These are phyloP conservation scores for Thripadectes ignobilis DNA, from an alignment of 2,797 vertebrate genomes.

Conservation along the genomic window DNA sequence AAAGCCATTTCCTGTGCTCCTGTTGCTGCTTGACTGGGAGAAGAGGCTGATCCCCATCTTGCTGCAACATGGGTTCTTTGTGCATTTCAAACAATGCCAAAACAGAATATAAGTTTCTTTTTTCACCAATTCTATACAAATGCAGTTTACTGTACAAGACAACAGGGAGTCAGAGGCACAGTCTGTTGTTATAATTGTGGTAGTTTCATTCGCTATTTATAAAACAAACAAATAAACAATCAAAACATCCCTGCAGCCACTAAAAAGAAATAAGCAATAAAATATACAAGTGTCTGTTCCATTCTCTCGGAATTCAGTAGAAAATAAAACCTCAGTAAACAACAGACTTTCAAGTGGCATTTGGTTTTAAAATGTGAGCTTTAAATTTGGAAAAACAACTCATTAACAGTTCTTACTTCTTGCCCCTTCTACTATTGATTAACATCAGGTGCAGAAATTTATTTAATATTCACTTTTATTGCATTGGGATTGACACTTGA, in stretches of 20 bases:
- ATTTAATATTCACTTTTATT: not conserved
- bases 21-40: not conserved
- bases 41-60: not conserved
- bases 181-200: not conserved
- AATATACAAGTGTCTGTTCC: not conserved
- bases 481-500: not conserved
- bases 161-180: not conserved
- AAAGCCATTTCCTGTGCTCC: not conserved
- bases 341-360: not conserved
- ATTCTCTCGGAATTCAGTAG: not conserved
- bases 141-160: not conserved
- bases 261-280: not conserved
- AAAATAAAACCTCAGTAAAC: not conserved
- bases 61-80: not conserved
- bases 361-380: not conserved
- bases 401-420: not conserved
- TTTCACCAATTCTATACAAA: not conserved
- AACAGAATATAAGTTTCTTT: not conserved
- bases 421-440: not conserved
- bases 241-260: not conserved
- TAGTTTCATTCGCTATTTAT: not conserved
- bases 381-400: not conserved
- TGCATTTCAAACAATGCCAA: not conserved
- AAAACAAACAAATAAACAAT: not conserved
- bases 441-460: not conserved